Base-by-base conservation (phyloP, 2,888 invertebrate species). In the Stegana nigrithorax region DNA sequence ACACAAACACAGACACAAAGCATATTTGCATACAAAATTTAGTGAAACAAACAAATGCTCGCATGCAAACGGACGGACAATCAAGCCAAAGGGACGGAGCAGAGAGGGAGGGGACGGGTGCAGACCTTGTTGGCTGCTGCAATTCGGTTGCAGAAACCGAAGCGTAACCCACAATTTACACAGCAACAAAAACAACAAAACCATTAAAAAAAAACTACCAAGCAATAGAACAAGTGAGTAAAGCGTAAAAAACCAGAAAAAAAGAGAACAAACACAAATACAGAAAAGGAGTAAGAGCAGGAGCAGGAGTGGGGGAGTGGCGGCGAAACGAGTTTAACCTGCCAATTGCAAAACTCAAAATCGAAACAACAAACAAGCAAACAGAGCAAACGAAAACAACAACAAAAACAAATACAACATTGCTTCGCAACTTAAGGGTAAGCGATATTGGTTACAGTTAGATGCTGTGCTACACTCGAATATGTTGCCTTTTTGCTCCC, bases 161-260 rank as follows among this genome's bases (percentile, higher is more conserved):
- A 71, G 73, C 75, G 73, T 73, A 73, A 73, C 75, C 73, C 75
- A 69, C 71, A 73, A 73, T 55, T 55, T 55, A 75, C 68, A 69
- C 67, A 71, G 61, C 69, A 63, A 47, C 67, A 67, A 68, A 66
- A n/a, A 14, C 29, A 55, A 51, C 14, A 14, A 51, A 19, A 36
- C 44, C 53, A 50, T 23, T 17, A 51, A 36, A 21, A 14, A 53
- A 65, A 64, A 39, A 39, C n/a, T n/a, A 39, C 39, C n/a, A n/a
- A n/a, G n/a, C n/a, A n/a, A n/a, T n/a, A n/a, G n/a, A n/a, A n/a
- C n/a, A n/a, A n/a, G 10, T 36, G n/a, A 51, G 25, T 23, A 10
- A 51, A n/a, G n/a, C n/a, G 2, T 51, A 25, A 25, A 51, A 25
- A 12, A 53, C 27, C 19, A 45, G 17, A 21, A 21, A 4, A 42